Percentiles rank a stretch among this genome's conserved stretches.
Conservation (phyloP, 2,888 invertebrate genomes). For the Nomada flava region DNA sequence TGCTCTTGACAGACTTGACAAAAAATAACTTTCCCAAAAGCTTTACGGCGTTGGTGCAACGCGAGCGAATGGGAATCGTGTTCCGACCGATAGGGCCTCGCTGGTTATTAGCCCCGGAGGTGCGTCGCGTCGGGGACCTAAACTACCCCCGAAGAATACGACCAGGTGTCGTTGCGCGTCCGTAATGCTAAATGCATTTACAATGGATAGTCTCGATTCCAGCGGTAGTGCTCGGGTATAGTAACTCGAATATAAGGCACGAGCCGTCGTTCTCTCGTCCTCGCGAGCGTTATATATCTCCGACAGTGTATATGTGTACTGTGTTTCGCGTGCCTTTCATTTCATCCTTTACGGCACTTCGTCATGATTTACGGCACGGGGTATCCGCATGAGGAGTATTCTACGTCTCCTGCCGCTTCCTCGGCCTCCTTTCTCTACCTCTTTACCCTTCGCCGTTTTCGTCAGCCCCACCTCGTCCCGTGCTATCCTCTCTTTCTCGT, state of each 20-base stretch:
- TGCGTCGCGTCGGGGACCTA: neutral
- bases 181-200: conserved; percentile 35
- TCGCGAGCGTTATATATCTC: conserved; percentile 54
- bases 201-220: conserved; percentile 39
- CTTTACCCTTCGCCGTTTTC: neutral
- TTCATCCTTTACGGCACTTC: conserved; percentile 74
- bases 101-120: conserved; percentile 11
- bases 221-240: conserved; percentile 40
- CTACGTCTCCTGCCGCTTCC: conserved; percentile 38
- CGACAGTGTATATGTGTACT: conserved; percentile 8
- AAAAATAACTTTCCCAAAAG: neutral
- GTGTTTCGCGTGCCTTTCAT: conserved; percentile 73
- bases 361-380: conserved; percentile 73
- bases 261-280: conserved; percentile 46
- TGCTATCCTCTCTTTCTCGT: conserved; percentile 23
- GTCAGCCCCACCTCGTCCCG: conserved; percentile 6
- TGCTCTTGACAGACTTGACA: no score
- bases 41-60: neutral
- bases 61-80: conserved; percentile 5
- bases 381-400: conserved; percentile 70
- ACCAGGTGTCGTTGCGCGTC: no score
- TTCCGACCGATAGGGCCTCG: neutral
- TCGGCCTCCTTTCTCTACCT: neutral
- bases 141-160: conserved; percentile 23
- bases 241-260: conserved; percentile 58